Conservation (phyloP, 2,797 vertebrate species). For the Falco rusticolus region DNA sequence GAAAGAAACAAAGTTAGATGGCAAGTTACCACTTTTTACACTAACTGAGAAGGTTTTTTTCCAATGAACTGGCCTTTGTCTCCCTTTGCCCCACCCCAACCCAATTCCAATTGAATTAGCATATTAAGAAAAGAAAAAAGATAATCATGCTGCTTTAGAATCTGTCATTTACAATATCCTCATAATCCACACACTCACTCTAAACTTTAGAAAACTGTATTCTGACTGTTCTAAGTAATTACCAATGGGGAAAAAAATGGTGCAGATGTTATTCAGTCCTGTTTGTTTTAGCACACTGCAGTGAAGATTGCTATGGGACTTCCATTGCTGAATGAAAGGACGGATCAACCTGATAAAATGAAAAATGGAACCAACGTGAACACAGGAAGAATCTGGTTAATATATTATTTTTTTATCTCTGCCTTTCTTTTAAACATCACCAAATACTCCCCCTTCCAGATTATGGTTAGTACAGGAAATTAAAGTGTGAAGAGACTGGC, state of each 20-base stretch:
- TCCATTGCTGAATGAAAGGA: constrained; percentile 16
- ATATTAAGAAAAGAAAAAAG: not conserved
- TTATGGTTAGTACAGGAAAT: constrained; percentile 56
- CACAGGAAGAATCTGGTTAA: not conserved
- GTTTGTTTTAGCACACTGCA: not conserved
- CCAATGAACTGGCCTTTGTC: not conserved
- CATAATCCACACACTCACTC: not conserved
- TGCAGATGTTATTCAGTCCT: constrained; percentile 47
- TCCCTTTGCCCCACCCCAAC: not conserved
- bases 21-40: not conserved
- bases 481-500: constrained; percentile 52
- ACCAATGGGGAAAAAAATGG: constrained; percentile 17
- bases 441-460: constrained; percentile 4
- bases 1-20: not conserved
- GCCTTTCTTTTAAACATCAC: not conserved
- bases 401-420: not conserved
- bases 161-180: constrained; percentile 58
- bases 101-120: not conserved
- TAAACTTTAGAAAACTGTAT: constrained; percentile 34
- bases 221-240: constrained; percentile 19
- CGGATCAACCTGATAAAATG: constrained; percentile 8
- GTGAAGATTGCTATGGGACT: not conserved
- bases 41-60: not conserved
- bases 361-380: not conserved
- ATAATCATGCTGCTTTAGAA: constrained; percentile 24